Conservation (phyloP, 2,888 invertebrate species). For the Lasioglossum oenotherae region DNA sequence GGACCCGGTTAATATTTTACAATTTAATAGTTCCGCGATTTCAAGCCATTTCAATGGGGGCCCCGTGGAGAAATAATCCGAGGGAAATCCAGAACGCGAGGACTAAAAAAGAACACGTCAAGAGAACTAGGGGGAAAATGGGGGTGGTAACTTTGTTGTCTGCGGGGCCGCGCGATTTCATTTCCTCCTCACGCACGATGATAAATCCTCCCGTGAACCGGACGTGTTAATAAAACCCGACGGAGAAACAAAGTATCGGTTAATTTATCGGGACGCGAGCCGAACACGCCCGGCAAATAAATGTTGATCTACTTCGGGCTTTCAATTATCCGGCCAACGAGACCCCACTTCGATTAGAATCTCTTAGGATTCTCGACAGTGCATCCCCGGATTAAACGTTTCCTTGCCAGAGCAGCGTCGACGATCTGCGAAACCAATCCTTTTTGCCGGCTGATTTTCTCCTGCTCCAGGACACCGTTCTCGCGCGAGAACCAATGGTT, state of each 20-base stretch:
- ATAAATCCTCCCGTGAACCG: constrained; percentile 2
- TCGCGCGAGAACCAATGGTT: not conserved
- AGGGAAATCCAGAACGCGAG: not conserved
- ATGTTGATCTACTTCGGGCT: constrained; percentile 34
- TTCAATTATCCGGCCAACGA: constrained; percentile 51
- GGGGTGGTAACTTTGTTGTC: not conserved
- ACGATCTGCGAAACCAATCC: constrained; percentile 23
- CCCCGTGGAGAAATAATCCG: not conserved
- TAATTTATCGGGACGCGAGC: constrained; percentile 30
- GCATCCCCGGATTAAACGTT: constrained; percentile 48
- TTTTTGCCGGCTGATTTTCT: constrained; percentile 13
- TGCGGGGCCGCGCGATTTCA: not conserved
- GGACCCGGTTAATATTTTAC: constrained; percentile 37
- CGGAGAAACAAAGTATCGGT: not conserved
- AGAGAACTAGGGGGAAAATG: not conserved
- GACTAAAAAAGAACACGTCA: not conserved
- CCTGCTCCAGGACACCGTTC: not conserved
- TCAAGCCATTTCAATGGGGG: not conserved
- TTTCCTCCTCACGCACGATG: not conserved
- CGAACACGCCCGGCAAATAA: constrained; percentile 32
- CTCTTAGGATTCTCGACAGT: constrained; percentile 29
- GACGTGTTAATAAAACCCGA: constrained; percentile 11
- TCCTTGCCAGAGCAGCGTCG: constrained; percentile 19
- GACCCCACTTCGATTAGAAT: constrained; percentile 49
- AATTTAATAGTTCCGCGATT: constrained; percentile 25